Percentiles rank a stretch among this genome's conserved stretches.
Evolutionary conservation across 2,888 invertebrate species (phyloP).

Genomic region (Sthenelais limicola): DNA sequence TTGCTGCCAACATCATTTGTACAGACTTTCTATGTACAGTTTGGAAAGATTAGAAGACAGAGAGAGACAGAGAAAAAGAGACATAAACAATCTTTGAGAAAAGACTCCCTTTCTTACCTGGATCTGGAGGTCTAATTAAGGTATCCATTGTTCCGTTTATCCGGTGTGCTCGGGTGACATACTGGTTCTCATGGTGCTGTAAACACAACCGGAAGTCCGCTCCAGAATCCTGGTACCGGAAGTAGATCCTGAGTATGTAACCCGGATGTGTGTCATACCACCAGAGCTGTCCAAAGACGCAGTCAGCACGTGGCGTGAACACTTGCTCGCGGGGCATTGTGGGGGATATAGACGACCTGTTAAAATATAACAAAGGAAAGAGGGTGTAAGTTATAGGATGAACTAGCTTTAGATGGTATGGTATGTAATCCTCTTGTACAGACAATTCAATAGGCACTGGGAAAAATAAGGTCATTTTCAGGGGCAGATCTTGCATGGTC

Average conservation of each 20-base stretch:
- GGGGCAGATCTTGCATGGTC: no score
- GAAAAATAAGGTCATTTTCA: no score
- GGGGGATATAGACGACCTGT: conserved; percentile 18
- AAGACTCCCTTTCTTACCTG: conserved; percentile 9
- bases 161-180: neutral
- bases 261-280: conserved; percentile 28
- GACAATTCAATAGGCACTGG: no score
- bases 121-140: neutral
- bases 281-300: conserved; percentile 20
- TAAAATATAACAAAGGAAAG: no score
- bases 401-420: no score
- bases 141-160: neutral
- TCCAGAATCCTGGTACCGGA: conserved; percentile 9
- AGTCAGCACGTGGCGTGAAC: conserved; percentile 11
- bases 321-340: conserved; percentile 26
- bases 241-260: conserved; percentile 21
- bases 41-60: no score
- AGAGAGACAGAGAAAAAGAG: no score
- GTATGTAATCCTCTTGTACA: no score
- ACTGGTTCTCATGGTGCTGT: conserved; percentile 1
- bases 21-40: no score
- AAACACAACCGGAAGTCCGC: conserved; percentile 24
- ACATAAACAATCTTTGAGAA: no score
- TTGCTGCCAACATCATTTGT: no score
- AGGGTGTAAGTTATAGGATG: no score